Evolutionary conservation across 2,888 invertebrate genomes (phyloP), one percentile per base, ranked within the genome.

Genomic region (Stratiomys singularior): DNA sequence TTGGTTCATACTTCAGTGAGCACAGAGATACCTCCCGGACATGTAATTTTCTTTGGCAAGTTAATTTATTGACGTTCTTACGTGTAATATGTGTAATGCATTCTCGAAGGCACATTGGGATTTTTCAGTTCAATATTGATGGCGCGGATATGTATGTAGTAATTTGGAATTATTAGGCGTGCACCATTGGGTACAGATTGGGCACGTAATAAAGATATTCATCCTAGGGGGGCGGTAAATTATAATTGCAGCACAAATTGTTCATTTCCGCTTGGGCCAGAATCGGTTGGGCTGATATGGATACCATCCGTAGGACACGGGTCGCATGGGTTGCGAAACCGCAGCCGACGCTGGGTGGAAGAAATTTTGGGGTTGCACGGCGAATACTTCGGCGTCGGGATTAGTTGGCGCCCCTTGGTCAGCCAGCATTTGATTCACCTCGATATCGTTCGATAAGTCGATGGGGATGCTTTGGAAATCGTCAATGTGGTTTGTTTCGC

Each of bases 401-500:
- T 88, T 84, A 21, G 81, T 66, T 9, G 85, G 83, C 37, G 83
- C 85, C 56, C 84, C 82, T 79, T 85, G 82, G 46, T 85, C 83
- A 21, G 86, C 86, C 23, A 86, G 82, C 69, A 83, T 80, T 81
- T 87, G 83, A 79, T 88, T 88, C 46, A 88, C 83, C 11, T 84
- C 85, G 81, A 88, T 86, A 79, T 88, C 88, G 81, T 87, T 87
- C 74, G 86, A 86, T 76, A 88, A 82, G 83, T 87, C 87, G 46
- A 85, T 81, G 47, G 87, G 87, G 56, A 82, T 81, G 66, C 81
- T 81, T 76, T 84, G 84, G 77, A 83, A 84, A 46, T 80, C 82
- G 81, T 86, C 86, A 80, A 87, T 85, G 30, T 63, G 47, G 52
- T 77, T 79, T 15, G 77, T 76, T 58, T 79, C 71, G 30, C 76